Percentiles rank a stretch among this genome's conserved stretches.
Evolutionary conservation across 2,888 invertebrate genomes (phyloP).

Genomic region (Unio pictorum): DNA sequence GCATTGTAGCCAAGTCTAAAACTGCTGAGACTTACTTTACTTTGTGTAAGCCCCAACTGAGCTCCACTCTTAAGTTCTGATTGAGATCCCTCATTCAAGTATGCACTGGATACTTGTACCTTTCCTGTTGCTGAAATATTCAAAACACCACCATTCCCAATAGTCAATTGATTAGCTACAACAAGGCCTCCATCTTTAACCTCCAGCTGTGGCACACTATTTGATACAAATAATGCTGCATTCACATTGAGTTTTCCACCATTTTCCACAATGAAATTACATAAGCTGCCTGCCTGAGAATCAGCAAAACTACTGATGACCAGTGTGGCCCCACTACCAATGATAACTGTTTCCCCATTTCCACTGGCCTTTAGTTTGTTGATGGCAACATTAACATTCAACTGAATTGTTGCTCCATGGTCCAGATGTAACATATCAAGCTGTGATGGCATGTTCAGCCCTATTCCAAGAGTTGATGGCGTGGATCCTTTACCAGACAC

Average conservation of each 20-base stretch:
- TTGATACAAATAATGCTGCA: constrained; percentile 28
- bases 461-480: constrained; percentile 13
- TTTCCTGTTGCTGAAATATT: constrained; percentile 23
- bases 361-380: constrained; percentile 17
- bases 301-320: constrained; percentile 22
- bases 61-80: constrained; percentile 14
- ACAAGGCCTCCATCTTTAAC: constrained; percentile 26
- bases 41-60: constrained; percentile 1
- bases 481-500: constrained; percentile 7
- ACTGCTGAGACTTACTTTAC: constrained; percentile 3
- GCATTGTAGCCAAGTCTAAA: constrained; percentile 20
- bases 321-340: constrained; percentile 25
- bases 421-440: constrained; percentile 27
- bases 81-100: constrained; percentile 27
- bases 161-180: constrained; percentile 16
- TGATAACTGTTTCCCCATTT: constrained; percentile 26
- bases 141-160: constrained; percentile 33
- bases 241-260: constrained; percentile 12
- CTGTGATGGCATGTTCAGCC: constrained; percentile 15
- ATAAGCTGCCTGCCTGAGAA: constrained; percentile 17
- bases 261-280: constrained; percentile 13
- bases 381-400: constrained; percentile 27
- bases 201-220: constrained; percentile 23
- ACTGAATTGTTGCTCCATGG: constrained; percentile 26
- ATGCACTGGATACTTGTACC: constrained; percentile 13